Percentiles rank a stretch among this genome's conserved stretches.
Evolutionary conservation across 2,888 invertebrate species (phyloP).

Genomic region (Ophion costatus): DNA sequence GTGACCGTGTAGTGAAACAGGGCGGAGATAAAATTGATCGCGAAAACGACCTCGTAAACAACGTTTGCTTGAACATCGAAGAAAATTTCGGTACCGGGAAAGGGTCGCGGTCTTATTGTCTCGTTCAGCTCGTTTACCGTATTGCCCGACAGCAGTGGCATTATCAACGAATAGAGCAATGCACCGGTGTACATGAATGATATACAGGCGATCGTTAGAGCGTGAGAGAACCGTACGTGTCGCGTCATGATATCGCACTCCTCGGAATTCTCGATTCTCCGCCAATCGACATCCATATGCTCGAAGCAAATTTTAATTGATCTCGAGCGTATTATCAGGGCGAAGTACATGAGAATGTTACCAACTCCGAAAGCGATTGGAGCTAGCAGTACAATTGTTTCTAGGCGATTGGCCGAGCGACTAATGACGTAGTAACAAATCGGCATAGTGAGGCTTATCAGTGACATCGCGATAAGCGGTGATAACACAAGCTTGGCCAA

Average conservation of each 20-base stretch:
- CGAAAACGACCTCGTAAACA: conserved; percentile 68
- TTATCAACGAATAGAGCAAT: conserved; percentile 60
- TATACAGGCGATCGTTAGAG: conserved; percentile 68
- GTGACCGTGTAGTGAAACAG: conserved; percentile 63
- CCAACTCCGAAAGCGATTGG: conserved; percentile 45
- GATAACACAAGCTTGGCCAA: conserved; percentile 21
- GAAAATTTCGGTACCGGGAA: conserved; percentile 73
- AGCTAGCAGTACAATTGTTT: conserved; percentile 42
- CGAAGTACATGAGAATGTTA: conserved; percentile 32
- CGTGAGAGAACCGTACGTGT: conserved; percentile 39
- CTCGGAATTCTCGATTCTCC: conserved; percentile 40
- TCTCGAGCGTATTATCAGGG: conserved; percentile 21
- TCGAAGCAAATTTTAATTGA: conserved; percentile 54
- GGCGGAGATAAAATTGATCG: conserved; percentile 59
- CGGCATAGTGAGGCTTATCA: conserved; percentile 1
- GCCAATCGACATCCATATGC: conserved; percentile 64
- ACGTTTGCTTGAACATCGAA: conserved; percentile 65
- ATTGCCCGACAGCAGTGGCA: conserved; percentile 46
- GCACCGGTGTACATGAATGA: conserved; percentile 73
- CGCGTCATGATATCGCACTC: conserved; percentile 64
- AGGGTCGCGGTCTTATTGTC: conserved; percentile 71
- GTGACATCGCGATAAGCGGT: neutral
- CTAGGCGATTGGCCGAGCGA: neutral
- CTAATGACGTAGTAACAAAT: neutral
- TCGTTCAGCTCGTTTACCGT: conserved; percentile 61